A percentile compares a stretch with the other conserved stretches of the same genome.
Conservation (phyloP, 2,888 invertebrate species). For the Conomelus anceps region DNA sequence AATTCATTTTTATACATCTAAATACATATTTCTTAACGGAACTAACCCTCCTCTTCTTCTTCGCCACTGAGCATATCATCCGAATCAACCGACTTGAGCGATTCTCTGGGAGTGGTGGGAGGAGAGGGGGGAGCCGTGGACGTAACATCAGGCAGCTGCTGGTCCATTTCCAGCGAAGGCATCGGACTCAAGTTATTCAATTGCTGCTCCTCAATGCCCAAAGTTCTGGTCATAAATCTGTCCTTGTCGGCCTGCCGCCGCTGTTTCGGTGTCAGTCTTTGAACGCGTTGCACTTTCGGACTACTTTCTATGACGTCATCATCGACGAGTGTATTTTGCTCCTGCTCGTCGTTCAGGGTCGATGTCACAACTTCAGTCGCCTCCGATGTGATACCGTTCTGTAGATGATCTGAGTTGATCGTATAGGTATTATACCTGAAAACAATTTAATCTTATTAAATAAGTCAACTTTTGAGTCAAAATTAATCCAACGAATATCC, state of each 20-base stretch:
- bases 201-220: slow-evolving; percentile 45
- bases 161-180: background rate
- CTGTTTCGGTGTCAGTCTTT: slow-evolving; percentile 50
- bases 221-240: slow-evolving; percentile 64
- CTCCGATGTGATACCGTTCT: slow-evolving; percentile 24
- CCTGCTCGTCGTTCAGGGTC: slow-evolving; percentile 43
- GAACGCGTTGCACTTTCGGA: slow-evolving; percentile 38
- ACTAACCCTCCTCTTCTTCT: background rate
- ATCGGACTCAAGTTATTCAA: background rate
- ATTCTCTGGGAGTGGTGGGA: background rate
- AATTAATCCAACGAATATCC: background rate
- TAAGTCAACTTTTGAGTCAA: background rate
- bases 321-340: slow-evolving; percentile 56
- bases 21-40: no score
- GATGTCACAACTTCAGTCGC: background rate
- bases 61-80: background rate
- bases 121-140: background rate
- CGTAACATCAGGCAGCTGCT: no score
- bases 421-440: slow-evolving; percentile 62
- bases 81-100: background rate
- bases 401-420: slow-evolving; percentile 42
- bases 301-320: slow-evolving; percentile 46
- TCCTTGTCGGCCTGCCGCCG: slow-evolving; percentile 60
- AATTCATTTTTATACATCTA: no score
- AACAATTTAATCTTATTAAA: background rate